A percentile compares a stretch with the other conserved stretches of the same genome.
Evolutionary conservation across 2,797 vertebrate genomes (phyloP).

Genomic region (Cephalopachus bancanus): DNA sequence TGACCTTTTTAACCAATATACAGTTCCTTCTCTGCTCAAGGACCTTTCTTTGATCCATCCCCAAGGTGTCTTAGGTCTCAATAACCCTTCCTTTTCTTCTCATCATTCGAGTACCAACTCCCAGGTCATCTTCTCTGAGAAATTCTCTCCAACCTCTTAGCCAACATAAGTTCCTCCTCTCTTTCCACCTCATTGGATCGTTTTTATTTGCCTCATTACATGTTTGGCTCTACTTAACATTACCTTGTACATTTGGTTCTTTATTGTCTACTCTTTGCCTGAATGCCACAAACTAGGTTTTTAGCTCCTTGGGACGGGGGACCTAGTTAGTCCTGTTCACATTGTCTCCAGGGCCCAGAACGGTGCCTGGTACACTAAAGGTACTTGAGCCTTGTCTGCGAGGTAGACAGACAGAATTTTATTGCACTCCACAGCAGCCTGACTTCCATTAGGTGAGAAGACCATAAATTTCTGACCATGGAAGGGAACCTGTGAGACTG

Average conservation of each 20-base stretch:
- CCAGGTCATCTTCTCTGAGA: background rate
- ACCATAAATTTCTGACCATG: background rate
- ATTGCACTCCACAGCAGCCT: background rate
- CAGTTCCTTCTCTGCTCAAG: too few species aligned
- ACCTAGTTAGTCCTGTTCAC: background rate
- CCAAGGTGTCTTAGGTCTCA: background rate
- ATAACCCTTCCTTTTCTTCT: background rate
- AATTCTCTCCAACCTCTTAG: background rate
- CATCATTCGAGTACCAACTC: background rate
- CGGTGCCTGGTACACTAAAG: background rate
- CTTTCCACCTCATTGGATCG: background rate
- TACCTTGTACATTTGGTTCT: background rate
- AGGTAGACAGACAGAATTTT: background rate
- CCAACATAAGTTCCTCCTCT: background rate
- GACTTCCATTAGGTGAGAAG: too few species aligned
- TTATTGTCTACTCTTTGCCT: background rate
- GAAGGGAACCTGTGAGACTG: background rate
- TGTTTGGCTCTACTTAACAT: background rate
- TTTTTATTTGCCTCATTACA: background rate
- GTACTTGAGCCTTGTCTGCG: background rate
- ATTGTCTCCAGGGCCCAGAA: background rate
- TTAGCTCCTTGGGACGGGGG: background rate
- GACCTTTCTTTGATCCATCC: background rate
- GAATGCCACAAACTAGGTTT: background rate
- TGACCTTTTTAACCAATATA: too few species aligned